Evolutionary conservation across 2,797 vertebrate genomes (phyloP).

Genomic region (Amniataba percoides): DNA sequence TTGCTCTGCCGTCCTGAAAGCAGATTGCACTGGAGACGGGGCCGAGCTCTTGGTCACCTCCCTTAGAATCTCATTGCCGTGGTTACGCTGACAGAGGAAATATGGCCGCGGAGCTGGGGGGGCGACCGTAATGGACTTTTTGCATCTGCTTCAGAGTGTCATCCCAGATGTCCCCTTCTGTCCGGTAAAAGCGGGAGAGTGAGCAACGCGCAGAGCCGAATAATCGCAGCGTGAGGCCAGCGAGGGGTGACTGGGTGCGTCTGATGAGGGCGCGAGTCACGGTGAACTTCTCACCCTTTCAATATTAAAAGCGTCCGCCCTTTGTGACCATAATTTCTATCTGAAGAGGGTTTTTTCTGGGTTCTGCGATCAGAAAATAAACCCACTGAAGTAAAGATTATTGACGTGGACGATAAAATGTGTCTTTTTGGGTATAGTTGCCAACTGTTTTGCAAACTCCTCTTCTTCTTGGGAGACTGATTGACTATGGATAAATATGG

Average conservation of each 20-base stretch:
- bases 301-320: constrained; percentile 61
- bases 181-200: constrained; percentile 52
- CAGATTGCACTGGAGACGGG: constrained; percentile 78
- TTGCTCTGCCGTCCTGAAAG: constrained; percentile 55
- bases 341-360: not conserved
- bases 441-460: not conserved
- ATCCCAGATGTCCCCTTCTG: constrained; percentile 77
- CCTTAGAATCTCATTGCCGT: constrained; percentile 61
- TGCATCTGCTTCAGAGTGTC: constrained; percentile 78
- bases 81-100: constrained; percentile 74
- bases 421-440: constrained; percentile 17
- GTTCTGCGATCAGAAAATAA: constrained; percentile 25
- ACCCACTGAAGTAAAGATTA: constrained; percentile 35
- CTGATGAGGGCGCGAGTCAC: not conserved
- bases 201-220: constrained; percentile 34
- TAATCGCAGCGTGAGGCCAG: constrained; percentile 19
- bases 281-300: constrained; percentile 26
- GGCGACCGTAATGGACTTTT: constrained; percentile 71
- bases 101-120: constrained; percentile 65
- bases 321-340: constrained; percentile 37
- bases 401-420: constrained; percentile 22
- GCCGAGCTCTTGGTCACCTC: constrained; percentile 73
- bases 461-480: not conserved
- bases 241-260: constrained; percentile 15
- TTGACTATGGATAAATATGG: not conserved